Base-by-base conservation (phyloP, 2,113 vertebrate species). In the Psephotus haematonotus region DNA sequence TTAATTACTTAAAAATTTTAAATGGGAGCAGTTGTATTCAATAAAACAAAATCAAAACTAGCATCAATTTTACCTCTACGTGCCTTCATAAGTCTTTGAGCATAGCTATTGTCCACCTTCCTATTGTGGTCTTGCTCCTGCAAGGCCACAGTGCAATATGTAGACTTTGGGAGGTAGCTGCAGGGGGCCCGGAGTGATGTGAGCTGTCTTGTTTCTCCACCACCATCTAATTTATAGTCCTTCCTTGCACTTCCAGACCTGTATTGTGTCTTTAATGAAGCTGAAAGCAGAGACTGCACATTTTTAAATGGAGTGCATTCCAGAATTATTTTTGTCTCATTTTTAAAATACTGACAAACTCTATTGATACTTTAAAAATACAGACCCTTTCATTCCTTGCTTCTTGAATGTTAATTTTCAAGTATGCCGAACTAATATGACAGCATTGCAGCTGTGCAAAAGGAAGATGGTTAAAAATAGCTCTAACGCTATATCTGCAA, bases 381-480 rank as follows among this genome's bases (percentile, higher is more conserved):
- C 16, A 23, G 23, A 49, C 2, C 19, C 14, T 59, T 68, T 52
- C 57, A 37, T 68, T 71, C 29, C 53, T 86, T 70, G 49, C 29
- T 65, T 75, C n/a, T 43, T 37, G 11, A 86, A 68, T 35, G 20
- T 29, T 81, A 53, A 78, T 82, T 93, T 94, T 94, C 75, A 70
- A 50, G 75, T 39, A 69, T 74, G 29, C n/a, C 67, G 70, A 92
- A 67, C 41, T 67, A 78, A 70, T 19, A 77, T 13, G 53, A 82
- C 82, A 70, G 28, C 50, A 43, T 6, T 83, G 85, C 77, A 92
- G 83, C 67, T 83, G 75, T 81, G 55, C 31, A 74, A 59, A 71
- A 88, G n/a, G 29, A 88, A 82, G 71, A 67, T 20, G 29, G 46
- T 63, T 88, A 90, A 90, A 94, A 95, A 86, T 74, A 94, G 29